These are phyloP conservation scores for Streptopelia turtur DNA, from an alignment of 2,797 vertebrate genomes.

Conservation along the genomic window DNA sequence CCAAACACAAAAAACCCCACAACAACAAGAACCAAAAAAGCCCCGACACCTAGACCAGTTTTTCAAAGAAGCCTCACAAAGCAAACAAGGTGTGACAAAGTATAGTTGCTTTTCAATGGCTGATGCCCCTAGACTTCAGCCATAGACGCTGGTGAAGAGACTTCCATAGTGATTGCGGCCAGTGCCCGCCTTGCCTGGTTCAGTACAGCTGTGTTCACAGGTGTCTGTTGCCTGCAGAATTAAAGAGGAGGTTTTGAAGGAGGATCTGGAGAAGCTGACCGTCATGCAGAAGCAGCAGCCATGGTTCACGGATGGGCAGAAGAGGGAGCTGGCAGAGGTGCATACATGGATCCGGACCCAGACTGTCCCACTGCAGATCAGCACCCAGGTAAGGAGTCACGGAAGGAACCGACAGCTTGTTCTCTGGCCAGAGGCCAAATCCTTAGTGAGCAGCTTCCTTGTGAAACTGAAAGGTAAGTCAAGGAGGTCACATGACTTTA, in stretches of 20 bases:
- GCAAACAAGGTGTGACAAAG: not conserved
- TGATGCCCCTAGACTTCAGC: not conserved
- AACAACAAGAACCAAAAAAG: not conserved
- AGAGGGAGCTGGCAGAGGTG: slow-evolving; percentile 84
- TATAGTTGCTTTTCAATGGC: not conserved
- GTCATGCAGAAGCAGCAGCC: slow-evolving; percentile 84
- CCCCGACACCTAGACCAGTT: not conserved
- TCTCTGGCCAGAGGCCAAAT: not conserved
- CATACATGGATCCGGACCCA: slow-evolving; percentile 85
- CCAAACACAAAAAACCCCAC: not conserved
- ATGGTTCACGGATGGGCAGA: slow-evolving; percentile 84
- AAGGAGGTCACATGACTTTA: not conserved
- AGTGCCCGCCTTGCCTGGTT: not conserved
- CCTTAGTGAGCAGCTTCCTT: not conserved
- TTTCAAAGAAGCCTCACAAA: not conserved
- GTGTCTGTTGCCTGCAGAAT: slow-evolving; percentile 74
- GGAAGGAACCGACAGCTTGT: not conserved
- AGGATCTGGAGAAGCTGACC: slow-evolving; percentile 85
- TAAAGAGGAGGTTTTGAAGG: slow-evolving; percentile 83
- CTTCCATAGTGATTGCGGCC: rapidly evolving
- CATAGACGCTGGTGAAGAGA: not conserved
- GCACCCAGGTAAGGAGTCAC: slow-evolving; percentile 77
- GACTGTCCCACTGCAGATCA: slow-evolving; percentile 79
- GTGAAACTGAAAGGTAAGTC: not conserved
- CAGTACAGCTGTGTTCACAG: not conserved